Base-by-base conservation (phyloP, 2,113 vertebrate species). In the Orthochromis indermauri region DNA sequence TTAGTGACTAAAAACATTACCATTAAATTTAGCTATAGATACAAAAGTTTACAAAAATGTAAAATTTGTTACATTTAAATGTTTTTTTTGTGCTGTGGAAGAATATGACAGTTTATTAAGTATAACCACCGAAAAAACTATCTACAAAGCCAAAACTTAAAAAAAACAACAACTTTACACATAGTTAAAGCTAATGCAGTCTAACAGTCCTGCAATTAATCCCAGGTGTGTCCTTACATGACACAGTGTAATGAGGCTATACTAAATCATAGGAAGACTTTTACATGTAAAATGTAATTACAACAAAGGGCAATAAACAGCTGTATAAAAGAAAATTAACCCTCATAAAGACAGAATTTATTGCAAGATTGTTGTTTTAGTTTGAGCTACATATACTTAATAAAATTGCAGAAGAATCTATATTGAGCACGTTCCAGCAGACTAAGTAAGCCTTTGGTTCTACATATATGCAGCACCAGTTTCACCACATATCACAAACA, bases 401-500 rank as follows among this genome's bases (percentile, higher is more conserved):
- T 81, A 24, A 81, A 33, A 26, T 24, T 10, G 10, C 24, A 45
- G 28, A 17, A 35, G n/a, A 51, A 51, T 78, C 71, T 9, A 24
- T 45, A 21, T 79, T 66, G 19, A 31, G 8, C 68, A 85, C 79
- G 47, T 80, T 83, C 49, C 26, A 80, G 26, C 49, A 17, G 49
- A 89, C 13, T 63, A 73, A 80, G 61, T 26, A 49, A 86, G 80
- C 35, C 86, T 55, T 42, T 16, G 79, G 83, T 49, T 47, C 31
- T 81, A 37, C 59, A 28, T 63, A 66, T 71, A 66, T 66, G 80
- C 78, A 80, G 76, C 91, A 89, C 63, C 55, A 86, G 81, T 84
- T 82, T 93, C 86, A 92, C 87, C 82, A 89, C 12, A 83, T 85
- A 61, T 85, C 78, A 92, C 89, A 87, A 80, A 91, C 85, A 88